These are phyloP conservation scores for Anastrepha ludens DNA, from an alignment of 1,140 invertebrate species.

Conservation along the genomic window DNA sequence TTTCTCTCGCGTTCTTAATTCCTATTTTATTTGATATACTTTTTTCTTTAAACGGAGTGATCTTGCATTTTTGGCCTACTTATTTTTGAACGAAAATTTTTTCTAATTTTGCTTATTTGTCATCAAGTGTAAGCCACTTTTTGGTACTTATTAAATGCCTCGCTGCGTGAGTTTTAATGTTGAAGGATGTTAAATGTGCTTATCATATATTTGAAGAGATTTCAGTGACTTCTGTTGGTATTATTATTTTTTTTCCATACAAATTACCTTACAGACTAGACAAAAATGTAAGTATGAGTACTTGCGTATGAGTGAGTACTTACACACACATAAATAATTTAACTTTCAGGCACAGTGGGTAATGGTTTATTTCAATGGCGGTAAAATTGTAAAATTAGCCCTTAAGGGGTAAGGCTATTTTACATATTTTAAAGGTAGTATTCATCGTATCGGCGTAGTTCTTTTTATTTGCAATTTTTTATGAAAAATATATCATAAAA, in stretches of 20 bases:
- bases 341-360: too few species aligned
- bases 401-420: too few species aligned
- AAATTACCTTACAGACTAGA: too few species aligned
- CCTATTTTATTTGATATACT: background rate
- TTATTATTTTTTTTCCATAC: background rate
- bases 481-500: too few species aligned
- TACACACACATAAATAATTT: too few species aligned
- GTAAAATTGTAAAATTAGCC: too few species aligned
- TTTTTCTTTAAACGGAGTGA: background rate
- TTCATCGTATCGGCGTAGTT: too few species aligned
- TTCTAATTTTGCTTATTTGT: background rate
- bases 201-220: constrained; percentile 25
- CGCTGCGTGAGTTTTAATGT: background rate
- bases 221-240: background rate
- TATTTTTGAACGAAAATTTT: background rate
- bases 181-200: background rate
- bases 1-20: background rate
- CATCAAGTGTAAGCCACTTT: background rate
- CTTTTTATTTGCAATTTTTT: too few species aligned
- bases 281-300: too few species aligned
- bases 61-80: background rate
- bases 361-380: too few species aligned
- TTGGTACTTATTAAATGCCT: background rate
- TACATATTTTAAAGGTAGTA: too few species aligned
- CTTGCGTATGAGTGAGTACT: too few species aligned